phyloP scores from a whole-genome alignment of 2,888 invertebrate genomes.

The Bellardia bayeri region DNA sequence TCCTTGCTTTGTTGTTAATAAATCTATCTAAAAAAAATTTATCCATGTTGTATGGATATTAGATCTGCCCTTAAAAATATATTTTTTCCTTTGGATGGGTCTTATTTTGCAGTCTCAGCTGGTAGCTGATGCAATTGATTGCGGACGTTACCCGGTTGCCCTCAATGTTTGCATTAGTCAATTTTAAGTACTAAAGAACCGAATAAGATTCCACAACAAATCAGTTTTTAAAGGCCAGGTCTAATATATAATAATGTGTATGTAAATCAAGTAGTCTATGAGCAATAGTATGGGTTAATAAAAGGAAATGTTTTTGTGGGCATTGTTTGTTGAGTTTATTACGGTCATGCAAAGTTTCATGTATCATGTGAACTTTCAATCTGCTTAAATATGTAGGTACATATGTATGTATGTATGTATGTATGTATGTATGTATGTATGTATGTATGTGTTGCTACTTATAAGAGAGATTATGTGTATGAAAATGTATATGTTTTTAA shows the following conservation, averaged over 20 bases:
- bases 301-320: not conserved
- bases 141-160: too few species aligned
- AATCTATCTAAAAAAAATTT: slow-evolving; percentile 3
- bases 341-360: slow-evolving; percentile 58
- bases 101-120: too few species aligned
- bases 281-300: not conserved
- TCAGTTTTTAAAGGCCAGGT: too few species aligned
- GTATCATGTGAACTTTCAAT: slow-evolving; percentile 43
- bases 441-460: not conserved
- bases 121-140: too few species aligned
- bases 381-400: not conserved
- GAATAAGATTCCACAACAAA: too few species aligned
- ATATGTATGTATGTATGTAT: not conserved
- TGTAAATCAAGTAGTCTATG: too few species aligned
- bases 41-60: not conserved
- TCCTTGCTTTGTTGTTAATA: slow-evolving; percentile 35
- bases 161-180: too few species aligned
- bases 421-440: not conserved
- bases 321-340: slow-evolving; percentile 34
- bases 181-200: too few species aligned
- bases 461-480: not conserved
- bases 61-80: too few species aligned
- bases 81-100: too few species aligned
- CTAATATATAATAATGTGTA: too few species aligned
- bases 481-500: not conserved